phyloP scores from a whole-genome alignment of 2,797 vertebrate species.

The Chaetodon trifasciatus region DNA sequence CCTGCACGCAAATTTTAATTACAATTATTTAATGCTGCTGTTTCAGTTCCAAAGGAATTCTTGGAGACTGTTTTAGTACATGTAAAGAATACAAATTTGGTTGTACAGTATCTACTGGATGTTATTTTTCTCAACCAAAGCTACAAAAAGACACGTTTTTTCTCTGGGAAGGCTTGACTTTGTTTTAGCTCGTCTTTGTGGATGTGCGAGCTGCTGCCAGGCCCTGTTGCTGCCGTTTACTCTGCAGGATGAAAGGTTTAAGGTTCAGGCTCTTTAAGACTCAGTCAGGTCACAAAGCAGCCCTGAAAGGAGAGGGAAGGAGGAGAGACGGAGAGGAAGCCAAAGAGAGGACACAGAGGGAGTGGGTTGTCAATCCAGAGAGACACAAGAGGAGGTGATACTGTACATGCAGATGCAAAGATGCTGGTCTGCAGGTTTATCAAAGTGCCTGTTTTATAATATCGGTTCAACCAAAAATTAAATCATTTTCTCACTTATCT shows the following conservation, averaged over 20 bases:
- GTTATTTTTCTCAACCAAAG: constrained; percentile 38
- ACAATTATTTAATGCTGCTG: constrained; percentile 21
- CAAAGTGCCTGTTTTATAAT: constrained; percentile 15
- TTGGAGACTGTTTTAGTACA: constrained; percentile 3
- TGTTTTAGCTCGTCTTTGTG: constrained; percentile 60
- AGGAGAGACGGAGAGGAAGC: constrained; percentile 44
- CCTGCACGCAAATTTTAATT: constrained; percentile 34
- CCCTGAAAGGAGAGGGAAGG: constrained; percentile 40
- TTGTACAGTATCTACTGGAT: constrained; percentile 22
- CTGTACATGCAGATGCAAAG: constrained; percentile 12
- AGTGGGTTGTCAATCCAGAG: constrained; percentile 47
- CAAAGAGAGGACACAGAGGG: constrained; percentile 25
- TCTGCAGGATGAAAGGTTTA: constrained; percentile 72
- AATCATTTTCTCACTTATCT: background rate
- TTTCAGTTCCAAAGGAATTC: constrained; percentile 24
- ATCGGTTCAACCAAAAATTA: background rate
- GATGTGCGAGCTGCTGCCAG: constrained; percentile 70
- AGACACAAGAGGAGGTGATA: constrained; percentile 20
- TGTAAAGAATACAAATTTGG: constrained; percentile 32
- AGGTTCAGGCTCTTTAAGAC: constrained; percentile 65
- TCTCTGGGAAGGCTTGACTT: constrained; percentile 42
- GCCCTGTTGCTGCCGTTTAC: constrained; percentile 52
- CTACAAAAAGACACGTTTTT: constrained; percentile 43
- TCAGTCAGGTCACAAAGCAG: constrained; percentile 59
- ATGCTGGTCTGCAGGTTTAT: constrained; percentile 16